A percentile compares a stretch with the other conserved stretches of the same genome.
phyloP scores from a whole-genome alignment of 2,113 vertebrate genomes.

The Sclerurus mexicanus region DNA sequence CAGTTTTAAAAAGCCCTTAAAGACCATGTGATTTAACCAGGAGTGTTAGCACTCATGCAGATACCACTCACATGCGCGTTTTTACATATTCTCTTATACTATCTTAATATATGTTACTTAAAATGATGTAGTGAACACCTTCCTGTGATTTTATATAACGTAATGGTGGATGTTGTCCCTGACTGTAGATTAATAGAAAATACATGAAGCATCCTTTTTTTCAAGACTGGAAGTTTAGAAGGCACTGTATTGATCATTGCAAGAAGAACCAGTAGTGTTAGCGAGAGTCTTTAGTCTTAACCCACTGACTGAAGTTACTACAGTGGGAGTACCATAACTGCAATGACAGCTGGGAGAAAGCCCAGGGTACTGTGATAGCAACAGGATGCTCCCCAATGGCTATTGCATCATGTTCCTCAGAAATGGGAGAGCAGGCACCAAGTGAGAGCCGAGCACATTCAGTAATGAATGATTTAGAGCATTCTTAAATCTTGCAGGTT shows the following conservation, averaged over 20 bases:
- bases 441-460: background rate
- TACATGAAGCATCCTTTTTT: background rate
- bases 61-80: accelerated
- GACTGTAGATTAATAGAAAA: background rate
- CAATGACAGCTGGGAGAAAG: background rate
- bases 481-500: background rate
- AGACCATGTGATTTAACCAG: background rate
- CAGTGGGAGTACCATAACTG: background rate
- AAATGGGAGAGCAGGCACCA: background rate
- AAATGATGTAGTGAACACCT: background rate
- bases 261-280: background rate
- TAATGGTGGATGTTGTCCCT: background rate
- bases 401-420: background rate
- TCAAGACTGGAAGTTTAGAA: background rate
- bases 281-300: background rate
- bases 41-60: background rate
- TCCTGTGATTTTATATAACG: background rate
- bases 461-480: background rate
- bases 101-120: background rate
- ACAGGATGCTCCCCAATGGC: background rate
- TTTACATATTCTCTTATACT: background rate
- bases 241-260: background rate
- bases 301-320: background rate
- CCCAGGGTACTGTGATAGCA: background rate
- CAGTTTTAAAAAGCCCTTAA: background rate